Evolutionary conservation across 1,140 invertebrate genomes (phyloP), one percentile per base, ranked within the genome.

Genomic region (Octopus bimaculoides): DNA sequence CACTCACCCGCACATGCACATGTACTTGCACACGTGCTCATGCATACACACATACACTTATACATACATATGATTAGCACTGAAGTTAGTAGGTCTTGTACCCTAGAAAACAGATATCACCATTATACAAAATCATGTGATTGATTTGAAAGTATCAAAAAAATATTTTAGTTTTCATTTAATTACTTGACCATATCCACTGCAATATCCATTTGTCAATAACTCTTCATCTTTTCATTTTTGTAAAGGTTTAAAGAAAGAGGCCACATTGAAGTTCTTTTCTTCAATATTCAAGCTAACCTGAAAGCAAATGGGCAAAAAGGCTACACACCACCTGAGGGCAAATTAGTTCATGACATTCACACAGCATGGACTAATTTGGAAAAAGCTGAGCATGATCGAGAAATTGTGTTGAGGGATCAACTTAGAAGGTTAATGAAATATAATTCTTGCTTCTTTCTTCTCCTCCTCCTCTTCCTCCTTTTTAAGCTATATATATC

Each of bases 281-380:
- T 96, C 86, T 99, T 99, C 88, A 95, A 96, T 87, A 98, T 99
- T 85, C 98, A 99, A 89, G 98, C 97, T 0, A 94, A 97, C 88
- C 92, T 98, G 80, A 99, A 98, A 88, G 96, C 97, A 1, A 91
- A 99, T 78, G 94, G 96, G 82, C 96, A 98, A 85, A 95, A 95
- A 17, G 91, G 93, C 4, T 99, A 97, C 89, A 92, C 92, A 5
- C 98, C 98, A 5, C 94, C 95, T 26, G 97, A 99, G 85, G 97
- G 97, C 5, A 82, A 86, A 75, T 80, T 90, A 52, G 94, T 98
- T 7, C 95, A 98, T 85, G 97, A 98, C 88, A 93, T 99, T 76
- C 96, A 98, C 90, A 93, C 94, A 69, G 95, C 95, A 55, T 99
- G 98, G 98, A 94, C 95, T 83, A 92, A 93, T 76, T 91, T 99